Conservation (phyloP, 1,140 invertebrate species). For the Lordiphosa collinella region DNA sequence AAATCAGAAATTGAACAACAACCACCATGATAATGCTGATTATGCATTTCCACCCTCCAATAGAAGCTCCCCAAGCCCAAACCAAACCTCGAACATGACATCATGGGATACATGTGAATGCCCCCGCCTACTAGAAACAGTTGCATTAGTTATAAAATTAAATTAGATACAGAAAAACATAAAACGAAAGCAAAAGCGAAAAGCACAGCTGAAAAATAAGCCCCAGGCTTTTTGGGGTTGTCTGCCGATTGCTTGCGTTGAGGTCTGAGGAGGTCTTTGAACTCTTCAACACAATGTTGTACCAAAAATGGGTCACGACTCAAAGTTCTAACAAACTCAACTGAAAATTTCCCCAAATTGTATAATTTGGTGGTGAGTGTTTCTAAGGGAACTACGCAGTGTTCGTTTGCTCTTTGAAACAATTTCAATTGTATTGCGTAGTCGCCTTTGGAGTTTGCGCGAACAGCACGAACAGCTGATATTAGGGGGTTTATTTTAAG, state of each 20-base stretch:
- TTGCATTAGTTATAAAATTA: conserved; percentile 52
- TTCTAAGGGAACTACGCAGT: conserved; percentile 12
- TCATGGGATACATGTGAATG: conserved; percentile 32
- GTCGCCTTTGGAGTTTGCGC: conserved; percentile 63
- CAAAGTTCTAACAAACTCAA: conserved; percentile 33
- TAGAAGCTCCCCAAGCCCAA: neutral
- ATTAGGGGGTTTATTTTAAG: neutral
- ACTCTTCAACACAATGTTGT: conserved; percentile 41
- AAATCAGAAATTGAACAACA: conserved; percentile 19
- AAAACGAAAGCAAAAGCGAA: conserved; percentile 53
- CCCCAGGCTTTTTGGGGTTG: conserved; percentile 54
- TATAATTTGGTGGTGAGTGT: conserved; percentile 25
- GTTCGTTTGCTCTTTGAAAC: conserved; percentile 25
- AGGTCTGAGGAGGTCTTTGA: conserved; percentile 63
- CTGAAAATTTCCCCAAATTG: conserved; percentile 39
- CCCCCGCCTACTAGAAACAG: conserved; percentile 33
- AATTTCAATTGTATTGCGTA: conserved; percentile 68
- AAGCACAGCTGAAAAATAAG: conserved; percentile 47
- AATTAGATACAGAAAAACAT: conserved; percentile 61
- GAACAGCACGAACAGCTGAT: conserved; percentile 52
- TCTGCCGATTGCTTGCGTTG: neutral
- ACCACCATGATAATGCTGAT: conserved; percentile 48
- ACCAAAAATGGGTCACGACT: conserved; percentile 66
- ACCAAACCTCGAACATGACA: conserved; percentile 46
- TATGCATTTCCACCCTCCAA: conserved; percentile 63